A percentile compares a stretch with the other conserved stretches of the same genome.
These are phyloP conservation scores for Megaleporinus macrocephalus DNA, from an alignment of 2,113 vertebrate species.

Conservation along the genomic window DNA sequence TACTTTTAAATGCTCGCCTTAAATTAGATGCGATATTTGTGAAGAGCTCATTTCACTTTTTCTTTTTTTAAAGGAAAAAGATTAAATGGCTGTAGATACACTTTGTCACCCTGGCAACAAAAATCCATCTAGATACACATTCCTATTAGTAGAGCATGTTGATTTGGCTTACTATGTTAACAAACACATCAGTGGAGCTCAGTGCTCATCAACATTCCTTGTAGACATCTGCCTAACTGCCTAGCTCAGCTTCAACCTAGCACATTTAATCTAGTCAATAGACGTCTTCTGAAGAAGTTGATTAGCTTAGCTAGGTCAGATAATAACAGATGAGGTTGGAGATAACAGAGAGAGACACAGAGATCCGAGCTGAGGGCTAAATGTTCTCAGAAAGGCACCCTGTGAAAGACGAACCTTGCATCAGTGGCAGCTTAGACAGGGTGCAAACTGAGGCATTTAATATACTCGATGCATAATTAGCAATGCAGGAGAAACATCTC, in stretches of 20 bases:
- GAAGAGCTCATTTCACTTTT: no score
- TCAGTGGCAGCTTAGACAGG: no score
- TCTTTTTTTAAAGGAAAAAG: no score
- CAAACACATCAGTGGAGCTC: neutral
- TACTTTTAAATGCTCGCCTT: no score
- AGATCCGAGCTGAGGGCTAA: no score
- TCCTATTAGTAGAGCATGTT: neutral
- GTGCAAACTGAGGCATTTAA: no score
- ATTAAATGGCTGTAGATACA: no score
- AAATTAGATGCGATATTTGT: no score
- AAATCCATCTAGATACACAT: neutral
- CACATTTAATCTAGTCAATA: neutral
- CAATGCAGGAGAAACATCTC: neutral
- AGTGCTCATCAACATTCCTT: neutral
- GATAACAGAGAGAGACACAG: no score
- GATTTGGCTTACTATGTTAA: neutral
- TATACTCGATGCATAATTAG: neutral
- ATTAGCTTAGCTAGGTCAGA: neutral
- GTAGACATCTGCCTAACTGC: neutral
- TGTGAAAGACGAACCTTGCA: no score
- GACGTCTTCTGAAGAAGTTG: neutral
- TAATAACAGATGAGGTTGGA: neutral
- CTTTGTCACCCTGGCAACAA: no score
- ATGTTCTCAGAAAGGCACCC: no score
- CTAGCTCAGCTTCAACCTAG: neutral